A percentile compares a stretch with the other conserved stretches of the same genome.
phyloP scores from a whole-genome alignment of 2,113 vertebrate genomes.

The Amphiprion ocellaris region DNA sequence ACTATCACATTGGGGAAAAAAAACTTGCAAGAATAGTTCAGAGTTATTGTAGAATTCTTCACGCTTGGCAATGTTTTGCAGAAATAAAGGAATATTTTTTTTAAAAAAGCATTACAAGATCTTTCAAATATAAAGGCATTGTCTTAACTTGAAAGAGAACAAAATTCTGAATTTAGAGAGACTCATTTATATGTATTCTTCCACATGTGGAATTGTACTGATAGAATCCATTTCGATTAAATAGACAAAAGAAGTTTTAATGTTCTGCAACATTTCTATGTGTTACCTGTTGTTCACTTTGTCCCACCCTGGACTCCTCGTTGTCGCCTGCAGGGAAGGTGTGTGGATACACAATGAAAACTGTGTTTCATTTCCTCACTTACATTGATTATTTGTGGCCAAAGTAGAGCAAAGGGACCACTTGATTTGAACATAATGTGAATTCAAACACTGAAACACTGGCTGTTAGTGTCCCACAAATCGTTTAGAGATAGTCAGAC shows the following conservation, averaged over 20 bases:
- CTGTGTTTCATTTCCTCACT: neutral
- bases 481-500: neutral
- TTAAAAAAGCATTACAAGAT: too few species aligned
- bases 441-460: slow-evolving; percentile 8
- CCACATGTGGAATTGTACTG: neutral
- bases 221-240: neutral
- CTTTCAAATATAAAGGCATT: too few species aligned
- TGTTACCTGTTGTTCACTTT: neutral
- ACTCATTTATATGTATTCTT: neutral
- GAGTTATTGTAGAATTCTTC: too few species aligned
- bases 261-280: slow-evolving; percentile 6
- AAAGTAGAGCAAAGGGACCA: slow-evolving; percentile 1
- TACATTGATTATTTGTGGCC: slow-evolving; percentile 33
- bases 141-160: too few species aligned
- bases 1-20: too few species aligned
- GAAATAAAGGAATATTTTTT: too few species aligned
- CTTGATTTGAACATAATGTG: slow-evolving; percentile 34
- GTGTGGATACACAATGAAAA: slow-evolving; percentile 1
- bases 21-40: too few species aligned
- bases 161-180: neutral
- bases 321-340: neutral
- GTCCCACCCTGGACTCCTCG: slow-evolving; percentile 14
- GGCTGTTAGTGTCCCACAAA: slow-evolving; percentile 7
- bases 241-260: neutral
- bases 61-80: too few species aligned